Evolutionary conservation across 2,888 invertebrate genomes (phyloP).

Genomic region (Andrena fulva): DNA sequence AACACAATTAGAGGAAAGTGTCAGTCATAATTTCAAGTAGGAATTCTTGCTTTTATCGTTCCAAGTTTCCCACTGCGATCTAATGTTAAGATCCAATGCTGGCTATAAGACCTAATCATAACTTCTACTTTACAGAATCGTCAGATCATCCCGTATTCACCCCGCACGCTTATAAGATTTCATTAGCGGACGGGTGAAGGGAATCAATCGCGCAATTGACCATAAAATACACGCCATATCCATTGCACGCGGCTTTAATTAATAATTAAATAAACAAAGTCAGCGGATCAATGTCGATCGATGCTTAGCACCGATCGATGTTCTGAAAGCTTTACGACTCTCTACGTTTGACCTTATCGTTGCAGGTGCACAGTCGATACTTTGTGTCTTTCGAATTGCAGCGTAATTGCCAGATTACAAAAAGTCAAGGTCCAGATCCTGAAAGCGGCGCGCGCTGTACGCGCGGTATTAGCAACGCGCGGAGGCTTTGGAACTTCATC

Average conservation of each 20-base stretch:
- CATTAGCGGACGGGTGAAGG: neutral
- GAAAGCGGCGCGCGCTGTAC: neutral
- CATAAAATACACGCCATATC: neutral
- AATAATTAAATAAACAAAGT: neutral
- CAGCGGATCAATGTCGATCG: constrained; percentile 26
- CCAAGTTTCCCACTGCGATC: neutral
- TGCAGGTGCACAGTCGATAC: constrained; percentile 14
- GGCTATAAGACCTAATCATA: neutral
- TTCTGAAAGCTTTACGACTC: constrained; percentile 25
- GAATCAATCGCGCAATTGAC: neutral
- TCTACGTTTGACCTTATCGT: constrained; percentile 24
- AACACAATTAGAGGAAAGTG: neutral
- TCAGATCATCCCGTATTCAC: neutral
- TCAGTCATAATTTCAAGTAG: neutral
- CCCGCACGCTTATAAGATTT: neutral
- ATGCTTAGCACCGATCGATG: neutral
- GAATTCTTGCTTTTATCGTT: neutral
- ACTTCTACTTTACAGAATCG: neutral
- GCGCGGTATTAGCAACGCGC: neutral
- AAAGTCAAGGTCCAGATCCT: constrained; percentile 33
- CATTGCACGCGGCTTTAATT: neutral
- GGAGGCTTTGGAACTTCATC: neutral
- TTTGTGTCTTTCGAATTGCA: constrained; percentile 7
- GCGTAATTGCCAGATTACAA: constrained; percentile 18
- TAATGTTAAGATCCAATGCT: neutral